Conservation (phyloP, 2,888 invertebrate species). For the Stegophylla sp. region DNA sequence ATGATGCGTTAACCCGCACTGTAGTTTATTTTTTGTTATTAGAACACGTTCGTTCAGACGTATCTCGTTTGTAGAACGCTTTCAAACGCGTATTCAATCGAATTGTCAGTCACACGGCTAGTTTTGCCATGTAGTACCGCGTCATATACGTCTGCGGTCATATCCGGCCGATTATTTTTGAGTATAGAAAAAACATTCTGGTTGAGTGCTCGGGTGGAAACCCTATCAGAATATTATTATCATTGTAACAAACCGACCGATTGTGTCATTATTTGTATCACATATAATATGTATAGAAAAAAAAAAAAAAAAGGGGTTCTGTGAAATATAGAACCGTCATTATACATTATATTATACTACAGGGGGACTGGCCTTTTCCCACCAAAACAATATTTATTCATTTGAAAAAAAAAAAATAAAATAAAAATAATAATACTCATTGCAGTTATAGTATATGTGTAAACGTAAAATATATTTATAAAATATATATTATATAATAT, state of each 20-base stretch:
- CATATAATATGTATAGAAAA: background rate
- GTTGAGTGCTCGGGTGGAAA: conserved; percentile 55
- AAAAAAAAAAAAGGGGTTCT: background rate
- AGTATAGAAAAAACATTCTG: conserved; percentile 51
- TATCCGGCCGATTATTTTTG: conserved; percentile 55
- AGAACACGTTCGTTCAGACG: too few species aligned
- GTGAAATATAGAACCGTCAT: conserved; percentile 30
- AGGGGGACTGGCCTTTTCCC: conserved; percentile 13
- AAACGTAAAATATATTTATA: too few species aligned
- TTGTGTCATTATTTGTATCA: conserved; percentile 40
- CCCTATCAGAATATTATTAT: conserved; percentile 37
- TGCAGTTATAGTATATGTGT: too few species aligned
- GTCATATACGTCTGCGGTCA: conserved; percentile 36
- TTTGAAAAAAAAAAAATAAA: conserved; percentile 7
- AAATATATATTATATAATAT: too few species aligned
- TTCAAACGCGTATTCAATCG: conserved; percentile 43
- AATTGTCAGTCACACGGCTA: conserved; percentile 44
- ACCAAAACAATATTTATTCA: conserved; percentile 5
- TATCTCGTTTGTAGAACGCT: conserved; percentile 20
- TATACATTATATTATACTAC: too few species aligned
- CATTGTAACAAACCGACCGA: conserved; percentile 17
- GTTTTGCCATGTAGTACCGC: conserved; percentile 40
- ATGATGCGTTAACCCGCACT: background rate
- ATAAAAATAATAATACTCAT: too few species aligned
- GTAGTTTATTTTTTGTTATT: background rate